Base-by-base conservation (phyloP, 2,113 vertebrate species). In the Platysternon megacephalum region DNA sequence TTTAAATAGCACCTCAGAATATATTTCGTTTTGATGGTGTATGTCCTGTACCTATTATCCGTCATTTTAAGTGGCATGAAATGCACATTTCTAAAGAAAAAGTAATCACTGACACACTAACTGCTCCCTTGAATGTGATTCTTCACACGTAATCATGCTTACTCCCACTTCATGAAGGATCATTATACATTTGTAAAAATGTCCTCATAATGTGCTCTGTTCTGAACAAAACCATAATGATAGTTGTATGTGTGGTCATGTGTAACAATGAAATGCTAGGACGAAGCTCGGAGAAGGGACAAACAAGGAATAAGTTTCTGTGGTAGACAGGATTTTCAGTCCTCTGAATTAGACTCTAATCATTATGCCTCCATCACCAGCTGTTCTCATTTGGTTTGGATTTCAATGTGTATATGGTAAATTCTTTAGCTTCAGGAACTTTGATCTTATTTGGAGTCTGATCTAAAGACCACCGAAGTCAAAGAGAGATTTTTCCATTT, bases 11-110 rank as follows among this genome's bases (percentile, higher is more conserved):
- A 8, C 78, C 21, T 82, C 32, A 82, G 53, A 94, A 93, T 68
- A 82, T 44, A 29, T 83, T 84, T 89, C 78, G 82, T 28, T 90
- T 53, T 79, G 91, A 87, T 85, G 3, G 35, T 91, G 22, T 91
- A 79, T 46, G 49, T 55, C 29, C 79, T 28, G 2, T 58, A 51
- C 83, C 84, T 84, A 79, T 93, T 91, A 44, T 93, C 61, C 39
- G 68, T 89, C 88, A 97, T 81, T 91, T 86, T 87, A 94, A 96
- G 48, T 92, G 72, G 53, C n/a, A 92, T 72, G 79, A 96, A 90
- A 85, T 83, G 4, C 49, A 94, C 8, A 90, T 94, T 94, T 97
- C 42, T 86, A 95, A 96, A 90, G 85, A 52, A 95, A 96, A 97
- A 87, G 8, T 84, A 90, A 91, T 96, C 92, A 91, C 82, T 86